Base-by-base conservation (phyloP, 1,140 invertebrate genomes). In the Drosophila parvula region DNA sequence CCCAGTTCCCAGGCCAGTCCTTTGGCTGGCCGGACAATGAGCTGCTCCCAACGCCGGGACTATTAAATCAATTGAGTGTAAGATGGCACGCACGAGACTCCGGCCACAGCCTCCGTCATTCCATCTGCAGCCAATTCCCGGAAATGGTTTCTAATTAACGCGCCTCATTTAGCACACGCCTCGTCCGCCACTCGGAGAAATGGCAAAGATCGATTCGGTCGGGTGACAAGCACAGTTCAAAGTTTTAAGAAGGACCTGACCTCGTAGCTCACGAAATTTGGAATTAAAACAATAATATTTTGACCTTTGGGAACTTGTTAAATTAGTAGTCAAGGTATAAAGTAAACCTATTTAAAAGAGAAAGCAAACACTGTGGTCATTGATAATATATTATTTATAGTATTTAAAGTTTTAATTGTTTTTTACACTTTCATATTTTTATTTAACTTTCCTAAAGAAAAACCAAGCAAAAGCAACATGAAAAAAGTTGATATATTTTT, bases 41-140 rank as follows among this genome's bases (percentile, higher is more conserved):
- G 81, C 65, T 78, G 51, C 44, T 65, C 45, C 61, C 22, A 16
- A 71, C 47, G 53, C 70, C 75, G 57, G 60, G 71, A 78, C 75
- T 74, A 89, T 88, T 88, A 88, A 88, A 88, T 89, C 83, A 88
- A 89, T 88, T 88, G 83, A 89, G 84, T 89, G 84, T 89, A 88
- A 89, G 84, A 83, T 86, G 84, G 79, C 84, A 83, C 77, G 78
- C 73, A 83, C 67, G 76, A 62, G 67, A 73, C 59, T 63, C 36
- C 32, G 50, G 18, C 40, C 56, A 36, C 41, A 53, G 36, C 30
- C 44, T 53, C 44, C 44, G 38, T 45, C 44, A 68, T 60, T 71
- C 51, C 44, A 45, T 63, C 50, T 58, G 67, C 38, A 64, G 58
- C 47, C 58, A 60, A 70, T 74, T 73, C 57, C 70, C 45, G 74